Base-by-base conservation (phyloP, 2,797 vertebrate genomes). In the Peromyscus melanophrys region DNA sequence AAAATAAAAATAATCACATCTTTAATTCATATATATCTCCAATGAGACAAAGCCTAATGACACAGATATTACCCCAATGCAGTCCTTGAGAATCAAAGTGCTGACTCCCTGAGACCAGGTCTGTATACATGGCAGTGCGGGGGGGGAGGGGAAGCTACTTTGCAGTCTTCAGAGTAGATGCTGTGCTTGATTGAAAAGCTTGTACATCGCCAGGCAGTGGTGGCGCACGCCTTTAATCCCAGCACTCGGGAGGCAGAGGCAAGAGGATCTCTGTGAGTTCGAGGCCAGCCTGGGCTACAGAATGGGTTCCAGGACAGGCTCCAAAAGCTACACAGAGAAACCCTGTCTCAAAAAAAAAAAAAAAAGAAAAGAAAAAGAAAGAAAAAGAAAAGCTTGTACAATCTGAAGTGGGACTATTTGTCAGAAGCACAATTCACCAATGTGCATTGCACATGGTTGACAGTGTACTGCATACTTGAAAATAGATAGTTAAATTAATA, bases 11-110 rank as follows among this genome's bases (percentile, higher is more conserved):
- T 65, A 84, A 84, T 17, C 27, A 65, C 40, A 46, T 34, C 40
- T 65, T 61, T 65, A 84, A 84, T 65, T 83, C 34, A 61, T 49
- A 11, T 21, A 80, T 55, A 55, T 57, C 6, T 17, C 43, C 69
- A 76, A 1, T 61, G 40, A 88, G 29, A 57, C 52, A 87, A 83
- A 95, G 29, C 34, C 63, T 65, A 43, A 85, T 71, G 29, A 82
- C 43, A 76, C 9, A 76, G 25, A 65, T 82, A 27, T 23, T 75
- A 43, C 49, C 43, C 46, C 55, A 52, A 86, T 34, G 9, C 12
- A 77, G 17, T 94, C 23, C 34, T 90, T 5, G 31, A 52, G 40
- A 90, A 34, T 69, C 71, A 84, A 87, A 90, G n/a, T 92, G 80
- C 13, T 55, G 1, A 78, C 29, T 43, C 11, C 43, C 27, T 1